Evolutionary conservation across 2,888 invertebrate species (phyloP), one percentile per base, ranked within the genome.

Genomic region (Pammene aurita): DNA sequence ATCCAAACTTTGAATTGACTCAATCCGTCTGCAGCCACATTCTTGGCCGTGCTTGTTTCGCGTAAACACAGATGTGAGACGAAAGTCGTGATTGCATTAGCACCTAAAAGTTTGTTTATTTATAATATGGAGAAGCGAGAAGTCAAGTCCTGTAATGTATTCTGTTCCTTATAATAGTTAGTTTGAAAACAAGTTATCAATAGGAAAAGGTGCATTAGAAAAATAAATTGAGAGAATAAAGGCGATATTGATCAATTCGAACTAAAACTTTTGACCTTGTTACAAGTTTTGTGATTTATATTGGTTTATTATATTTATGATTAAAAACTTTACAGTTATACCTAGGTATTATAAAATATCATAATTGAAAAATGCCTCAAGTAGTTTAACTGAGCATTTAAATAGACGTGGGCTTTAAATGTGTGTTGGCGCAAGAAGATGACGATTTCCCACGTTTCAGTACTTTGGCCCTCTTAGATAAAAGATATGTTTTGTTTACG

Each of bases 1-100:
- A 79, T 80, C 78, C 74, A 70, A 73, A 78, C 70, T 77, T 74
- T 72, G 75, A 75, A 82, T 82, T 81, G 81, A 78, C 76, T 76
- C 79, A 78, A 81, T 82, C 76, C 74, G 75, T 81, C 79, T 77
- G 66, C 69, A 71, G 58, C 50, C 60, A 69, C 69, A 69, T 64
- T 65, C 68, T 62, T 52, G 41, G 56, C 5, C 56, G 56, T 54
- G 42, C 42, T 50, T 38, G 56, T 56, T 61, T 56, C 34, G 46
- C 46, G 54, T 48, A 46, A 38, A 55, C 66, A 61, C 52, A n/a
- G 52, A 65, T 34, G 11, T 11, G 54, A 46, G 54, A 57, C 26
- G 52, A 50, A 62, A 67, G 67, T 62, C 41, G 56, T 62, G 62
- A 62, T 67, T 62, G 44, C 56, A 62, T 67, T 55, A 48, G 34